phyloP scores from a whole-genome alignment of 2,888 invertebrate genomes.

The Drosophila rellima region DNA sequence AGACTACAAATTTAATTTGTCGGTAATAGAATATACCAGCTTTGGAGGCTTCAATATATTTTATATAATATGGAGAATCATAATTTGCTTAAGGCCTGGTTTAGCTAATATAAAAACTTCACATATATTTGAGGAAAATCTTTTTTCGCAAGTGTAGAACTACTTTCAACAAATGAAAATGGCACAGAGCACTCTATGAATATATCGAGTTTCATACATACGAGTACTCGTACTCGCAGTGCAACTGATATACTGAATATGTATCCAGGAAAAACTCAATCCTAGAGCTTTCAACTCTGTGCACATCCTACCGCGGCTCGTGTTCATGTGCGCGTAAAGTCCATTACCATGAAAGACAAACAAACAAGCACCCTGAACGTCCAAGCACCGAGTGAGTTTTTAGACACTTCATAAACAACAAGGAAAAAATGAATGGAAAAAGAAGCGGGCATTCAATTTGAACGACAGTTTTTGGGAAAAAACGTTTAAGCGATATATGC shows the following conservation, averaged over 20 bases:
- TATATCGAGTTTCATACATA: slow-evolving; percentile 41
- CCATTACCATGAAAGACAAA: slow-evolving; percentile 77
- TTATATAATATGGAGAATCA: too few relatives aligned
- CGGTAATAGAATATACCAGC: too few relatives aligned
- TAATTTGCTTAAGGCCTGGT: too few relatives aligned
- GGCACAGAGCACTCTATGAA: slow-evolving; percentile 43
- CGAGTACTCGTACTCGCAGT: neutral
- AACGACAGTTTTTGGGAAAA: slow-evolving; percentile 42
- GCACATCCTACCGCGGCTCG: slow-evolving; percentile 32
- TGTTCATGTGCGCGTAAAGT: slow-evolving; percentile 70
- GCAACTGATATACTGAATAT: slow-evolving; percentile 20
- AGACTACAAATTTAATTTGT: too few relatives aligned
- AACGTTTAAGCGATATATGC: slow-evolving; percentile 21
- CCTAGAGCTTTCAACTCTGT: slow-evolving; percentile 19
- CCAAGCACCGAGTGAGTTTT: slow-evolving; percentile 50
- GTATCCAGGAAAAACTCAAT: slow-evolving; percentile 29
- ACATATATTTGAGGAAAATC: too few relatives aligned
- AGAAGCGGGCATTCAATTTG: slow-evolving; percentile 38
- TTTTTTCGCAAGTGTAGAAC: neutral
- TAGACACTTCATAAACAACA: slow-evolving; percentile 73
- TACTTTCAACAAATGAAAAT: slow-evolving; percentile 34
- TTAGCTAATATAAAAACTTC: too few relatives aligned
- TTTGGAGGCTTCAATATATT: too few relatives aligned
- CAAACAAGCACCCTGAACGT: slow-evolving; percentile 55
- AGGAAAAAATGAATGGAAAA: slow-evolving; percentile 7